Base-by-base conservation (phyloP, 2,797 vertebrate species). In the Micromesistius poutassou region DNA sequence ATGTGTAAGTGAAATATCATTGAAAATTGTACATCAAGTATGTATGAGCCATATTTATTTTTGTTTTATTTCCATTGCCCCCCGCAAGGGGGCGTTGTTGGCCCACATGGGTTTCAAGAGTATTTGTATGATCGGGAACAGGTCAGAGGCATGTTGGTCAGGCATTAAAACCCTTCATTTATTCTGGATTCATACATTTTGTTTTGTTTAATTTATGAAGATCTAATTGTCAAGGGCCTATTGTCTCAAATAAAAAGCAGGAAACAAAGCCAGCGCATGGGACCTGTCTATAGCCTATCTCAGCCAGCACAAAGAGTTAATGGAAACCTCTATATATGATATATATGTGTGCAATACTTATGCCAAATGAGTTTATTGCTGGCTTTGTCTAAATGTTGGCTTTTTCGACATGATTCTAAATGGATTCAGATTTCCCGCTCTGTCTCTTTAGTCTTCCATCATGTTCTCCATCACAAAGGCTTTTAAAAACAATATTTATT, bases 381-480 rank as follows among this genome's bases (percentile, higher is more conserved):
- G 78, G 78, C 77, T 76, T 82, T 42, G 66, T 71, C 66, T 76
- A 42, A 71, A 79, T 72, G 78, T 71, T 75, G 78, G 36, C 50
- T 76, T 76, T 71, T 79, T 72, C 77, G 78, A 38, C 77, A 78
- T 36, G 71, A 72, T 72, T 68, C 68, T 71, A n/a, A 79, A 79
- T 30, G 40, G 38, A 35, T 71, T 71, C 55, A 71, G 55, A 70
- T 50, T 86, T 85, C 86, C 81, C 80, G 79, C 81, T 80, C 80
- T 88, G 87, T 81, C 85, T 83, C 84, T 89, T 86, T 88, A 88
- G 88, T 91, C 90, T 90, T 91, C 90, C 89, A 87, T 85, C 78
- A 80, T 73, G 77, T 82, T 80, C 78, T 79, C 79, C 79, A 86
- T 88, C 80, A 85, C 76, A 85, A 84, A 83, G 79, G 86, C 85